Percentiles rank a stretch among this genome's conserved stretches.
These are phyloP conservation scores for Labia minor DNA, from an alignment of 2,888 invertebrate species.

Conservation along the genomic window DNA sequence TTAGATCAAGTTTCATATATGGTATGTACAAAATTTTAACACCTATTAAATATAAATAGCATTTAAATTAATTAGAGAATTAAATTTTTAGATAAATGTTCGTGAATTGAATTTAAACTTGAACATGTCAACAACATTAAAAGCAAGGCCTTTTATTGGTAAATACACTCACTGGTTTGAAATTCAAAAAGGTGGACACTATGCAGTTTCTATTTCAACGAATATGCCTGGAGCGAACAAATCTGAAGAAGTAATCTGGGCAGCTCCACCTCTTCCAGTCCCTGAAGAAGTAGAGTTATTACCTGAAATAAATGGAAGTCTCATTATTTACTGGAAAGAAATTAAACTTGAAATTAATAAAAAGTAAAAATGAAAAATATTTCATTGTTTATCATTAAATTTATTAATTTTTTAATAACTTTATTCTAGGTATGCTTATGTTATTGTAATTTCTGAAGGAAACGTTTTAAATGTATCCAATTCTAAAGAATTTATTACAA, in stretches of 20 bases:
- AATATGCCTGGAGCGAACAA: constrained; percentile 38
- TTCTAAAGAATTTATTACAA: constrained; percentile 37
- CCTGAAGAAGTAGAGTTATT: constrained; percentile 43
- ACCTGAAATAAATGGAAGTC: constrained; percentile 48
- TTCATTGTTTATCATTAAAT: constrained; percentile 27
- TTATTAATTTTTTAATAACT: constrained; percentile 17
- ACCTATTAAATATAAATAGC: too few species aligned
- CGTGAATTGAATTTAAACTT: constrained; percentile 40
- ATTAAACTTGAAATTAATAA: constrained; percentile 32
- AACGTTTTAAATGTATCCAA: constrained; percentile 39
- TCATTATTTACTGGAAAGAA: constrained; percentile 56
- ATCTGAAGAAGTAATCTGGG: constrained; percentile 40
- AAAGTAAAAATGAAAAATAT: constrained; percentile 20
- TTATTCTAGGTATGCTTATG: constrained; percentile 44
- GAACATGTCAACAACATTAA: constrained; percentile 39
- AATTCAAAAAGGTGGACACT: constrained; percentile 42
- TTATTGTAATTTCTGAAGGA: constrained; percentile 52
- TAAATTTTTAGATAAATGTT: constrained; percentile 39
- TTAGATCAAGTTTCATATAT: constrained; percentile 45
- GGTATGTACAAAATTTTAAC: too few species aligned
- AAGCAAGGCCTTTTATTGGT: constrained; percentile 37
- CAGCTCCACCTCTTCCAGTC: constrained; percentile 39
- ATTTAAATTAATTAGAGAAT: too few species aligned
- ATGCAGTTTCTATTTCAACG: constrained; percentile 42
- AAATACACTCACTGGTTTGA: constrained; percentile 31